phyloP scores from a whole-genome alignment of 2,888 invertebrate species.

The Charanyca ferruginea region DNA sequence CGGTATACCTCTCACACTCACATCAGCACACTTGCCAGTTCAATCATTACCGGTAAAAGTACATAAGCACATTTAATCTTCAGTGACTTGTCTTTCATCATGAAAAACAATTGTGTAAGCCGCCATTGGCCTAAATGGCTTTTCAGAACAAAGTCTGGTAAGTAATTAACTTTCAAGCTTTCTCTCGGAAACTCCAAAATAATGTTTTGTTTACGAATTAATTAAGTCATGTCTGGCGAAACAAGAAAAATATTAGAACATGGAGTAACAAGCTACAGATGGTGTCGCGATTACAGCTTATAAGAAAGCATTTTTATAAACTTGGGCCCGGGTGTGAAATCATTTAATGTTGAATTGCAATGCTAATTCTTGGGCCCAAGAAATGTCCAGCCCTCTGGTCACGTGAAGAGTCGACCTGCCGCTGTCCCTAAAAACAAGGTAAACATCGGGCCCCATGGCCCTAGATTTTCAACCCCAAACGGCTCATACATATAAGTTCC shows the following conservation, averaged over 20 bases:
- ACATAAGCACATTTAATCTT: background rate
- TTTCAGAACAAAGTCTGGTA: constrained; percentile 30
- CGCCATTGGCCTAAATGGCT: constrained; percentile 18
- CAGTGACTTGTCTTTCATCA: constrained; percentile 5
- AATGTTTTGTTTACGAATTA: constrained; percentile 31
- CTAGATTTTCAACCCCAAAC: too few species aligned
- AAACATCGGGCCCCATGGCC: too few species aligned
- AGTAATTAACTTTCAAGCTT: constrained; percentile 45
- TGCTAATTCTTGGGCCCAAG: too few species aligned
- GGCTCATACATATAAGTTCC: too few species aligned
- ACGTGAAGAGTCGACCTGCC: too few species aligned
- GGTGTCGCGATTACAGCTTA: background rate
- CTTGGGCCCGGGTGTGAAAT: too few species aligned
- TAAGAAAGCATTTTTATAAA: too few species aligned
- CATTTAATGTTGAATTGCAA: too few species aligned
- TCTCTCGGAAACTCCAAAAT: constrained; percentile 13
- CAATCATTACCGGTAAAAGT: background rate
- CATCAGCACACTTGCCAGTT: too few species aligned
- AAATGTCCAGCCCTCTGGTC: too few species aligned
- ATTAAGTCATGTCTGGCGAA: constrained; percentile 37
- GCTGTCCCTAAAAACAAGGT: too few species aligned
- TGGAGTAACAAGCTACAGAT: background rate
- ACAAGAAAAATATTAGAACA: constrained; percentile 24
- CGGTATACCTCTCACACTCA: too few species aligned
- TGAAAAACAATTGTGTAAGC: constrained; percentile 10